These are phyloP conservation scores for Apodemus agrarius DNA, from an alignment of 2,797 vertebrate genomes.

Conservation along the genomic window DNA sequence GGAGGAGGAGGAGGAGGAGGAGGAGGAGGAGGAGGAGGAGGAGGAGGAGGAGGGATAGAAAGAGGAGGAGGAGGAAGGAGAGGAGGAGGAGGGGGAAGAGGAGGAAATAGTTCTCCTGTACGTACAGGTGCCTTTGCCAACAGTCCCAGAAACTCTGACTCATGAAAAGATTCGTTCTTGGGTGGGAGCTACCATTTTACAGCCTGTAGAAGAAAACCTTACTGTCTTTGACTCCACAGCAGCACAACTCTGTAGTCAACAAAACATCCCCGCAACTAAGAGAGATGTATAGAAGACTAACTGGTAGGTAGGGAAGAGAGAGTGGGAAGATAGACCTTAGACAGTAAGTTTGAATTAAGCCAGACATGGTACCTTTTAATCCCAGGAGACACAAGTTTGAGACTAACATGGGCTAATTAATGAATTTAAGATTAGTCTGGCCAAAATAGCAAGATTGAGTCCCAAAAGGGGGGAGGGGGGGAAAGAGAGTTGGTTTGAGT, in stretches of 20 bases:
- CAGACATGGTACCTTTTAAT: not conserved
- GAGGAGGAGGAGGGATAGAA: accelerated
- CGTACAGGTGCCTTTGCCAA: not conserved
- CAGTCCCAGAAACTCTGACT: not conserved
- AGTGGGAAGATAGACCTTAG: not conserved
- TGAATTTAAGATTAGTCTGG: not conserved
- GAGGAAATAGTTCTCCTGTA: not conserved
- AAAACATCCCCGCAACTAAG: not conserved
- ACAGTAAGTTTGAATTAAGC: conserved; percentile 9
- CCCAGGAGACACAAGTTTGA: not conserved
- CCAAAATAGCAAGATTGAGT: not conserved
- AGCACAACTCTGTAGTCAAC: not conserved
- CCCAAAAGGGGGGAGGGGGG: not conserved
- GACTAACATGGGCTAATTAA: not conserved
- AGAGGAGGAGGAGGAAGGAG: accelerated
- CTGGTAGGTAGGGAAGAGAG: conserved; percentile 3
- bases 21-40: accelerated
- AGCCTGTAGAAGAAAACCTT: not conserved
- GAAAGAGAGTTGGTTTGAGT: not conserved
- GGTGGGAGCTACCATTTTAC: not conserved
- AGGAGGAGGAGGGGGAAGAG: too few relatives aligned
- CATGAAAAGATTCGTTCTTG: not conserved
- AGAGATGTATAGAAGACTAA: not conserved
- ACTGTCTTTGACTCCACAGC: conserved; percentile 13
- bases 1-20: accelerated